A percentile compares a stretch with the other conserved stretches of the same genome.
Conservation (phyloP, 2,113 vertebrate species). For the Cyrtonyx montezumae region DNA sequence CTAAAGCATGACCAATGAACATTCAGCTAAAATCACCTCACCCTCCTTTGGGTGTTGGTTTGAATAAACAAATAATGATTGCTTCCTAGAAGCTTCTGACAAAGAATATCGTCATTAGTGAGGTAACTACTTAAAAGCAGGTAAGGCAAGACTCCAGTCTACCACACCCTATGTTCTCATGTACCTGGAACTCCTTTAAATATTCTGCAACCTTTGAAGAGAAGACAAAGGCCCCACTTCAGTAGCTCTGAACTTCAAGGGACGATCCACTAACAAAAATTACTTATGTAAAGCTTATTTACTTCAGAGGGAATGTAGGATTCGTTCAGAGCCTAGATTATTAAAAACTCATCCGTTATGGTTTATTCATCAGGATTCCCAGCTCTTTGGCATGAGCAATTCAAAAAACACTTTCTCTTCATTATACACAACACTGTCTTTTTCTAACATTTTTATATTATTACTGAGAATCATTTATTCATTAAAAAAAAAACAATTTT, state of each 20-base stretch:
- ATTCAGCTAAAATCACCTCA: neutral
- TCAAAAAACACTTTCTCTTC: neutral
- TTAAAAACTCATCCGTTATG: neutral
- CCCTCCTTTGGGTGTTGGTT: conserved; percentile 15
- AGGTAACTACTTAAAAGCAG: conserved; percentile 6
- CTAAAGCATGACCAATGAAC: neutral
- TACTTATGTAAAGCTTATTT: neutral
- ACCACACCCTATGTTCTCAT: conserved; percentile 12
- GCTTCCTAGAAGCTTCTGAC: conserved; percentile 11
- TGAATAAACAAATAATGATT: conserved; percentile 9
- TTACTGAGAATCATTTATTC: conserved; percentile 1
- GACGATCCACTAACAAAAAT: neutral
- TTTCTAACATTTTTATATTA: neutral
- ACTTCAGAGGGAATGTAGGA: neutral
- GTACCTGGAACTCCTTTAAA: conserved; percentile 1
- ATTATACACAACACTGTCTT: neutral
- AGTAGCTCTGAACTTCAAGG: neutral
- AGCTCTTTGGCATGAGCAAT: neutral
- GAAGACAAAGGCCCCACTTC: neutral
- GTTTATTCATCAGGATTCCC: neutral
- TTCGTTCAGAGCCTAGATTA: neutral
- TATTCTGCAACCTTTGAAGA: neutral
- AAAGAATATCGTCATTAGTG: neutral
- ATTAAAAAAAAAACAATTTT: neutral
- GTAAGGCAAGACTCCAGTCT: conserved; percentile 5